Conservation (phyloP, 2,797 vertebrate species). For the Bovichtus variegatus region DNA sequence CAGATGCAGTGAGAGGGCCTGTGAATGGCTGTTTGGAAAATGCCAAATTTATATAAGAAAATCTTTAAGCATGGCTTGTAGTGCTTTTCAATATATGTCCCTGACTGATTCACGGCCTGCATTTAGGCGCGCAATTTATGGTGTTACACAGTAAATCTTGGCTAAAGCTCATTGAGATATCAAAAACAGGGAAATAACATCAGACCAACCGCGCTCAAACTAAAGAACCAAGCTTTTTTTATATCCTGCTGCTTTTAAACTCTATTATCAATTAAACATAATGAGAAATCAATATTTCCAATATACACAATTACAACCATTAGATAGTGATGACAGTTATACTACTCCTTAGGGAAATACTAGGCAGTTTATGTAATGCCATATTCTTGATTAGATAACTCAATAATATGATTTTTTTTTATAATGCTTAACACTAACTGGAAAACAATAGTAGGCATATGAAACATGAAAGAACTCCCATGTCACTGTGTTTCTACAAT, state of each 20-base stretch:
- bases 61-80: slow-evolving; percentile 47
- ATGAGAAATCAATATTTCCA: background rate
- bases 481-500: background rate
- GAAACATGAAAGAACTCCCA: background rate
- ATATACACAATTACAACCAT: background rate
- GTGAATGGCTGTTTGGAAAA: slow-evolving; percentile 60
- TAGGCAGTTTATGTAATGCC: background rate
- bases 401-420: background rate
- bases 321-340: background rate
- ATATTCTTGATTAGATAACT: background rate
- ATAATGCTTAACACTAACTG: background rate
- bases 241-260: background rate
- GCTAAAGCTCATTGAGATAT: slow-evolving; percentile 33
- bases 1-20: slow-evolving; percentile 57
- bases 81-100: slow-evolving; percentile 53
- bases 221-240: background rate
- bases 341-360: background rate
- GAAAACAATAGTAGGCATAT: background rate
- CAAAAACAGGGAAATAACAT: slow-evolving; percentile 19
- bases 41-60: slow-evolving; percentile 63
- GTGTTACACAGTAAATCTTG: slow-evolving; percentile 41
- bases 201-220: slow-evolving; percentile 8
- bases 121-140: slow-evolving; percentile 46
- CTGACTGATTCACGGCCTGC: slow-evolving; percentile 44
- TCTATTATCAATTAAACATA: background rate